Conservation (phyloP, 2,888 invertebrate species). For the Patella ulyssiponensis region DNA sequence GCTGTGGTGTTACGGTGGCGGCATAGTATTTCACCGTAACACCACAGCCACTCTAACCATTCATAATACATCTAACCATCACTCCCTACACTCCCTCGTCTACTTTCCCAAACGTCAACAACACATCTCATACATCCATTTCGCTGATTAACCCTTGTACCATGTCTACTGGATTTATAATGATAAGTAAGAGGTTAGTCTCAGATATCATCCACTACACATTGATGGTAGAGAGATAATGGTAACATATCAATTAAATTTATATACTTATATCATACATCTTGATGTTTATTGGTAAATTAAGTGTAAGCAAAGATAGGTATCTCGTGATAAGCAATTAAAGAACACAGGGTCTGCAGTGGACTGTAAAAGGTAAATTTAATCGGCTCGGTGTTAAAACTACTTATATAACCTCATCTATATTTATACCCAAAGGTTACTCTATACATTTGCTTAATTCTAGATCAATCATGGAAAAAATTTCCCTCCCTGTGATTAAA, state of each 20-base stretch:
- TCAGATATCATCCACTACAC: not conserved
- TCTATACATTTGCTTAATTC: slow-evolving; percentile 2
- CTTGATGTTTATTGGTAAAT: not conserved
- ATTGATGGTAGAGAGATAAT: not conserved
- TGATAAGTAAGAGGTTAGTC: not conserved
- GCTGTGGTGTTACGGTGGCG: no score
- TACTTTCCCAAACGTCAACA: no score
- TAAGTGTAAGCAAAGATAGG: not conserved
- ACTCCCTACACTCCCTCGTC: no score
- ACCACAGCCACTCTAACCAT: no score
- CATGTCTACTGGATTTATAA: no score
- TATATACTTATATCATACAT: not conserved
- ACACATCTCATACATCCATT: no score
- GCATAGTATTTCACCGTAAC: no score
- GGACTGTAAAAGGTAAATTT: not conserved
- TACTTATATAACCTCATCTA: slow-evolving; percentile 5
- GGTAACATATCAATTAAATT: not conserved
- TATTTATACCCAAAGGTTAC: slow-evolving; percentile 1
- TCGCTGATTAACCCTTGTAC: no score
- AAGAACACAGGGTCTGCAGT: not conserved
- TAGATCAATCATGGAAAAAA: not conserved
- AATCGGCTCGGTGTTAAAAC: not conserved
- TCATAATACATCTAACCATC: no score
- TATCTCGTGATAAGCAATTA: not conserved
- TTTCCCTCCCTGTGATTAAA: not conserved